Evolutionary conservation across 2,888 invertebrate genomes (phyloP).

Genomic region (Caenorhabditis auriculariae): DNA sequence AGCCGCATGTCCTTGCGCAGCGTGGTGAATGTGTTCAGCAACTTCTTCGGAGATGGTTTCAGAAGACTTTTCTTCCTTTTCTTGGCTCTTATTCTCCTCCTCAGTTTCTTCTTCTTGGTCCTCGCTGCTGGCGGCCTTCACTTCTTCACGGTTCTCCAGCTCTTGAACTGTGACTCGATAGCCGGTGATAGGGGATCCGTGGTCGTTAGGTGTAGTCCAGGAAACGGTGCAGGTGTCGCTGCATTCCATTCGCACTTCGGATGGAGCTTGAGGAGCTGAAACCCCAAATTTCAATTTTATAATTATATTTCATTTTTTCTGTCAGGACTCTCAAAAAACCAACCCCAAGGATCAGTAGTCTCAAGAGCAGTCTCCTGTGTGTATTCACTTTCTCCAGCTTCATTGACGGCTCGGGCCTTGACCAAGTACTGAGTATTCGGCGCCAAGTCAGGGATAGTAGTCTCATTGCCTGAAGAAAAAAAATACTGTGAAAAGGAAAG

Average conservation of each 20-base stretch:
- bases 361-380: conserved; percentile 33
- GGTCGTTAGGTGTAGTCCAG: conserved; percentile 52
- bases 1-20: too few species aligned
- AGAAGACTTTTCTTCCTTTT: background rate
- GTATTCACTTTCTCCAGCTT: conserved; percentile 47
- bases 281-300: background rate
- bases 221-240: conserved; percentile 42
- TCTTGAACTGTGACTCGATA: conserved; percentile 36
- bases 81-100: background rate
- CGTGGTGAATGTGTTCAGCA: background rate
- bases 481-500: background rate
- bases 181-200: conserved; percentile 41
- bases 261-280: conserved; percentile 43
- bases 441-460: conserved; percentile 26
- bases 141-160: conserved; percentile 5
- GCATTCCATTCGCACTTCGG: conserved; percentile 34
- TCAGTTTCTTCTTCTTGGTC: background rate
- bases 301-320: background rate
- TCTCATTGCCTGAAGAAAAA: conserved; percentile 14
- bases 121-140: background rate
- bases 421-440: conserved; percentile 42
- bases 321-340: background rate
- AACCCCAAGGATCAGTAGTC: conserved; percentile 47
- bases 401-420: conserved; percentile 40
- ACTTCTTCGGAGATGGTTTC: background rate